Percentiles rank a stretch among this genome's conserved stretches.
Conservation (phyloP, 2,888 invertebrate genomes). For the Cabera pusaria region DNA sequence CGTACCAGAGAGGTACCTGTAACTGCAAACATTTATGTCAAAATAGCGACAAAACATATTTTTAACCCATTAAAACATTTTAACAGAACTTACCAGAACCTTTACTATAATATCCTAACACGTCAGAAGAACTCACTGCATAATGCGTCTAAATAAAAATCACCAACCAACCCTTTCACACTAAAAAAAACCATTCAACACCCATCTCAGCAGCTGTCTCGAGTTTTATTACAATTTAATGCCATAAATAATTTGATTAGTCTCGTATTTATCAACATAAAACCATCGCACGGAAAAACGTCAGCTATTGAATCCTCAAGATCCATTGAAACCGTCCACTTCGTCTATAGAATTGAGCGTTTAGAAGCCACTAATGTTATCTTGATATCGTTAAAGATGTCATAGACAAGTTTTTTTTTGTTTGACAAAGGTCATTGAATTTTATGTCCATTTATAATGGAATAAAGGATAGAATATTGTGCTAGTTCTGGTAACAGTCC, state of each 20-base stretch:
- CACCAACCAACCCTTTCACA: conserved; percentile 6
- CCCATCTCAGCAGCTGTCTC: conserved; percentile 61
- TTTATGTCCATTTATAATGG: conserved; percentile 19
- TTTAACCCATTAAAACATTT: too few species aligned
- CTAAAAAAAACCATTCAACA: conserved; percentile 6
- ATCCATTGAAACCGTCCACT: conserved; percentile 21
- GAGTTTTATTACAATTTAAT: conserved; percentile 73
- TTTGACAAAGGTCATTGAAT: conserved; percentile 6
- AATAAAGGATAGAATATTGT: too few species aligned
- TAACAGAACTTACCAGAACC: too few species aligned
- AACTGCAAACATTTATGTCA: too few species aligned
- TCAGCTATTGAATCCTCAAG: conserved; percentile 66
- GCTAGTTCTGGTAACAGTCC: too few species aligned
- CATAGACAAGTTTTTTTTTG: conserved; percentile 9
- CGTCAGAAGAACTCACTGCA: too few species aligned
- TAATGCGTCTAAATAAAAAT: too few species aligned
- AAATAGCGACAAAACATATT: too few species aligned
- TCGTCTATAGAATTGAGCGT: conserved; percentile 62
- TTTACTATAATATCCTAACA: too few species aligned
- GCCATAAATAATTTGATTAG: conserved; percentile 83
- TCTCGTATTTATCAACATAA: conserved; percentile 80
- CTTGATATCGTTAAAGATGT: conserved; percentile 58
- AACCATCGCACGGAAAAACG: conserved; percentile 77
- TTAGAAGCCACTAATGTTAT: conserved; percentile 83
- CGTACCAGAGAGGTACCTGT: too few species aligned